Percentiles rank a stretch among this genome's conserved stretches.
phyloP scores from a whole-genome alignment of 2,888 invertebrate genomes.

The Anagyrus pseudococci region DNA sequence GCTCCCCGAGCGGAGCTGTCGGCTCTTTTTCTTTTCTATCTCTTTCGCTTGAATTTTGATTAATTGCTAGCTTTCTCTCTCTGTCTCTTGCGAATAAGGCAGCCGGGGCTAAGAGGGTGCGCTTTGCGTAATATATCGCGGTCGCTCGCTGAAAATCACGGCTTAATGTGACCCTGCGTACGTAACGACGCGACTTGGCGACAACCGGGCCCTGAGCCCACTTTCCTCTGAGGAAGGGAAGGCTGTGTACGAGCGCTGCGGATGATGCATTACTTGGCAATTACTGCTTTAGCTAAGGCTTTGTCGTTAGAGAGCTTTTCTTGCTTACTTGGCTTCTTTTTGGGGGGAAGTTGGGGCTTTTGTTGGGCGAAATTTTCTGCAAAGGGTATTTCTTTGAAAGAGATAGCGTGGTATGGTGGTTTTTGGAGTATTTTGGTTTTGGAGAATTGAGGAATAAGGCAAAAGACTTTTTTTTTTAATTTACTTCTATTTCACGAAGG shows the following conservation, averaged over 20 bases:
- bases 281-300: slow-evolving; percentile 45
- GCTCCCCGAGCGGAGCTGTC: not conserved
- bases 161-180: slow-evolving; percentile 12
- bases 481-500: no score
- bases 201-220: not conserved
- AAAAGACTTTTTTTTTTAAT: no score
- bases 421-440: no score
- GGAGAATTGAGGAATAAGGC: no score
- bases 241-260: slow-evolving; percentile 15
- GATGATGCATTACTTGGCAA: slow-evolving; percentile 48
- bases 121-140: slow-evolving; percentile 2
- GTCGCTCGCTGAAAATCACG: slow-evolving; percentile 10
- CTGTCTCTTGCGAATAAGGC: slow-evolving; percentile 33
- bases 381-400: no score
- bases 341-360: no score
- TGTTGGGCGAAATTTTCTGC: no score
- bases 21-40: no score
- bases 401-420: no score
- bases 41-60: slow-evolving; percentile 25
- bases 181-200: slow-evolving; percentile 6
- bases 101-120: slow-evolving; percentile 15
- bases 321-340: no score
- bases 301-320: no score
- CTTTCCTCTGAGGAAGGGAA: not conserved
- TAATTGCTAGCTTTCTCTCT: no score